Conservation (phyloP, 2,113 vertebrate species). For the Neodontobutis hainanensis region DNA sequence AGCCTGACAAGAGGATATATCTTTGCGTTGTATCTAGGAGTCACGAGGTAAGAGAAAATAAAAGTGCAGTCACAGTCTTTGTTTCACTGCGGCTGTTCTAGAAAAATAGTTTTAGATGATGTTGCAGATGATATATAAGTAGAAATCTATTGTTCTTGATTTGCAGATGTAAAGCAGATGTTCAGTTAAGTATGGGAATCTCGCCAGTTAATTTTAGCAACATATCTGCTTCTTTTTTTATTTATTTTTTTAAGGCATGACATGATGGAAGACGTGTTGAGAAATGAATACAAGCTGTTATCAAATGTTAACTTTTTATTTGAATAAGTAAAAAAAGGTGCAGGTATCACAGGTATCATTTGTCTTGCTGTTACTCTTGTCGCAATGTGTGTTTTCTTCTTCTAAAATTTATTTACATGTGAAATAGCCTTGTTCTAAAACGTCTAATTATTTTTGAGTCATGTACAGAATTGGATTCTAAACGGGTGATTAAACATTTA, state of each 20-base stretch:
- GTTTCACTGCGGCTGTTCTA: constrained; percentile 1
- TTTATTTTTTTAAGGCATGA: not conserved
- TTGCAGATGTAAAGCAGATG: constrained; percentile 6
- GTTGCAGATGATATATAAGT: not conserved
- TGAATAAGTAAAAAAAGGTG: constrained; percentile 86
- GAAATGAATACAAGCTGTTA: constrained; percentile 63
- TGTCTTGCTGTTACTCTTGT: constrained; percentile 68
- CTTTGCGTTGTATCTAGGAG: constrained; percentile 64
- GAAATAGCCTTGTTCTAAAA: constrained; percentile 68
- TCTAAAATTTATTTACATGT: constrained; percentile 81
- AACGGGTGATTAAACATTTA: constrained; percentile 85
- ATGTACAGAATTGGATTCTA: constrained; percentile 80
- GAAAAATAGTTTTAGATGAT: not conserved
- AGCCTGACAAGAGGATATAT: constrained; percentile 65
- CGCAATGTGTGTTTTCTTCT: constrained; percentile 51
- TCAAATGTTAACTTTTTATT: constrained; percentile 87
- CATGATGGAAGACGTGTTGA: constrained; percentile 12
- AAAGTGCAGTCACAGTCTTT: constrained; percentile 20
- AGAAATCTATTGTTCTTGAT: constrained; percentile 1
- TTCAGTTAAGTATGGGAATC: not conserved
- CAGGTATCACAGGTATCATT: constrained; percentile 78
- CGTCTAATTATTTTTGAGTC: constrained; percentile 72
- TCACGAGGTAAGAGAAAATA: constrained; percentile 35
- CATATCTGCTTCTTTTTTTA: not conserved
- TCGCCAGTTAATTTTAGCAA: not conserved